Percentiles rank a stretch among this genome's conserved stretches.
These are phyloP conservation scores for Chelon auratus DNA, from an alignment of 2,797 vertebrate species.

Conservation along the genomic window DNA sequence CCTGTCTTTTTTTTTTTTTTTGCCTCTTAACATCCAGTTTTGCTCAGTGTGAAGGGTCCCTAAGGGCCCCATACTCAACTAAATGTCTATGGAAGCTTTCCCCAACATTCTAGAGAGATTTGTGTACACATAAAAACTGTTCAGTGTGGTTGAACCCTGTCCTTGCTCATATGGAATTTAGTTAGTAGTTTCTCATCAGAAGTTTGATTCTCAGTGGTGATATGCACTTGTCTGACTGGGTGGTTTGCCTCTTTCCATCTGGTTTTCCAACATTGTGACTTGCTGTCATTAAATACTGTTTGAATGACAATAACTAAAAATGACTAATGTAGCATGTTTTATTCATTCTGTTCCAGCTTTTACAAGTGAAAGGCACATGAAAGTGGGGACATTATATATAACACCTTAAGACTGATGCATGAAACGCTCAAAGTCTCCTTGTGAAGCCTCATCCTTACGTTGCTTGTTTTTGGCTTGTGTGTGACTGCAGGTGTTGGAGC, in stretches of 20 bases:
- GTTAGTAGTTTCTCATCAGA: no score
- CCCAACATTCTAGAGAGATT: background rate
- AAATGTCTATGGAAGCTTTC: no score
- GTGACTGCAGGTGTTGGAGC: slow-evolving; percentile 90
- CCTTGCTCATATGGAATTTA: no score
- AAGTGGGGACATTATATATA: background rate
- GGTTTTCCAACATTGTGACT: background rate
- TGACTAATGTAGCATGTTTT: no score
- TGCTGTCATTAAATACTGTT: background rate
- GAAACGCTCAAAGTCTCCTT: background rate
- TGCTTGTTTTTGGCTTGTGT: slow-evolving; percentile 22
- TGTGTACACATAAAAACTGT: background rate
- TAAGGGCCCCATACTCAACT: background rate
- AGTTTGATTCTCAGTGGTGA: no score
- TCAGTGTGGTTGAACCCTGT: background rate
- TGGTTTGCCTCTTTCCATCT: background rate
- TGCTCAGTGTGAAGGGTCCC: no score
- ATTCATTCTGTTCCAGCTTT: background rate
- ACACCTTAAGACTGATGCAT: background rate
- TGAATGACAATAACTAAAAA: background rate
- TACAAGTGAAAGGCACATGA: background rate
- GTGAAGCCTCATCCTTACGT: background rate
- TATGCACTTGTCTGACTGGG: no score
- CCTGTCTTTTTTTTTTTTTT: no score
- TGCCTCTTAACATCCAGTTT: no score